phyloP scores from a whole-genome alignment of 2,113 vertebrate genomes.

The Ophiodon elongatus region DNA sequence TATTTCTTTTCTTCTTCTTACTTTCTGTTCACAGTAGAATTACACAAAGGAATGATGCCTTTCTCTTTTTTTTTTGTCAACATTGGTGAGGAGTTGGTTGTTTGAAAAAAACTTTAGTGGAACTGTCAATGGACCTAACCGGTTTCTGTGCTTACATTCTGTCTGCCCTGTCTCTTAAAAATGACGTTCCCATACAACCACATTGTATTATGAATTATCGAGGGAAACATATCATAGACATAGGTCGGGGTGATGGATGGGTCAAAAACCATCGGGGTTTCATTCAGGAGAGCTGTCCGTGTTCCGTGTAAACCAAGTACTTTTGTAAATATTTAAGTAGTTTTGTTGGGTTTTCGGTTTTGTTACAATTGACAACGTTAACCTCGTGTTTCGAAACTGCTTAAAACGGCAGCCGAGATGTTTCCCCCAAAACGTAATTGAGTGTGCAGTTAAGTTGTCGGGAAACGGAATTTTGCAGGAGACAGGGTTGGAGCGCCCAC shows the following conservation, averaged over 20 bases:
- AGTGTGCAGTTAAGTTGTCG: no score
- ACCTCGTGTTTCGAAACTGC: no score
- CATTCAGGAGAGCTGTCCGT: no score
- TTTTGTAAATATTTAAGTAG: no score
- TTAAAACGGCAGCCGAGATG: no score
- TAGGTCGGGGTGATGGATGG: no score
- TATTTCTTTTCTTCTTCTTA: background rate
- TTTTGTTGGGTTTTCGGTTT: no score
- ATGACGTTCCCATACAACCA: background rate
- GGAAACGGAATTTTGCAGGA: no score
- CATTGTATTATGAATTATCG: background rate
- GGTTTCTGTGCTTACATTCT: background rate
- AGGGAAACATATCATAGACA: no score
- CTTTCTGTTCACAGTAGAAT: background rate
- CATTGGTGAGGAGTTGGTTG: background rate
- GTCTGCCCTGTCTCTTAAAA: background rate
- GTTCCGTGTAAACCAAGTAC: no score
- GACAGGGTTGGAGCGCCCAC: background rate
- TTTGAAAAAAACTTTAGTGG: background rate
- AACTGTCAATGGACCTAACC: background rate
- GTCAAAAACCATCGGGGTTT: no score
- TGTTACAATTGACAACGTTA: no score
- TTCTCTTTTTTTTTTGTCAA: background rate
- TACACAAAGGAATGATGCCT: background rate
- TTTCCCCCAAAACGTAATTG: background rate